Conservation (phyloP, 2,113 vertebrate species). For the Clarias batrachus region DNA sequence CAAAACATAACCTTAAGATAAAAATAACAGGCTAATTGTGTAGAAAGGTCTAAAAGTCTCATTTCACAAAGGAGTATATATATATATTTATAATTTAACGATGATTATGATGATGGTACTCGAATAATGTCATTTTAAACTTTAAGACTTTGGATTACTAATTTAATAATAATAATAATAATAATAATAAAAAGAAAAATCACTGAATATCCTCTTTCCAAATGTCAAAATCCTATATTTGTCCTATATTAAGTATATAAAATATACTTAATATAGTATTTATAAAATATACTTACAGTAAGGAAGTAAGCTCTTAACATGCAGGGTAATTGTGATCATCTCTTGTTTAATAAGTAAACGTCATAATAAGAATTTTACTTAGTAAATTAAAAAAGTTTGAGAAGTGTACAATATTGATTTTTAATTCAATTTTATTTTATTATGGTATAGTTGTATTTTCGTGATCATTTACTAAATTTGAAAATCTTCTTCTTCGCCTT, state of each 20-base stretch:
- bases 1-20: constrained; percentile 1
- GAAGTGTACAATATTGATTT: too few relatives aligned
- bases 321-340: background rate
- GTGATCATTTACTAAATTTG: background rate
- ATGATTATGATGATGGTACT: background rate
- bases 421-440: too few relatives aligned
- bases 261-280: too few relatives aligned
- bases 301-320: background rate
- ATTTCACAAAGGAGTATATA: background rate
- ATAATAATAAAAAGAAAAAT: background rate
- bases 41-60: background rate
- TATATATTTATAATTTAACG: background rate
- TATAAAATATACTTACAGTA: background rate
- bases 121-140: background rate
- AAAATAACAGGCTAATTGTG: background rate
- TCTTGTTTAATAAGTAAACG: background rate
- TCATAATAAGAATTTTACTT: background rate
- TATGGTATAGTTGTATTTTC: too few relatives aligned
- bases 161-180: background rate
- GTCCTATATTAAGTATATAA: too few relatives aligned
- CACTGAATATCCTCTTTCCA: background rate
- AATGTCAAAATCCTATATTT: background rate
- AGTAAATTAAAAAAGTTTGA: background rate
- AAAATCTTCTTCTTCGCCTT: background rate
- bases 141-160: background rate